These are phyloP conservation scores for Cyclina sinensis DNA, from an alignment of 1,140 invertebrate genomes.

Conservation along the genomic window DNA sequence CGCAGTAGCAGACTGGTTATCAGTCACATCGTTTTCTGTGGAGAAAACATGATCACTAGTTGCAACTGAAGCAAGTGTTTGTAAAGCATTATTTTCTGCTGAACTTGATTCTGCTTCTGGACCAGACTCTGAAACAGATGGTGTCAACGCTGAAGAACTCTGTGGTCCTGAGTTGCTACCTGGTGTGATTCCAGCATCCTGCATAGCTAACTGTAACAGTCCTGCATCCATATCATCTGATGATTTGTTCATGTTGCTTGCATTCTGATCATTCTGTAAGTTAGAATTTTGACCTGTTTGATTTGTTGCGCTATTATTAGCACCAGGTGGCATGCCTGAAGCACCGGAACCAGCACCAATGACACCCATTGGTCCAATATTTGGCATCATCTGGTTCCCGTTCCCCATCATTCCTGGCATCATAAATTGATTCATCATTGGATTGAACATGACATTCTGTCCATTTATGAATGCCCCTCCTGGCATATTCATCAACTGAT, in stretches of 20 bases:
- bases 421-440: constrained; percentile 69
- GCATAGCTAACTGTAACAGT: constrained; percentile 80
- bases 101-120: constrained; percentile 36
- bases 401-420: constrained; percentile 70
- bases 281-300: constrained; percentile 28
- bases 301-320: constrained; percentile 35
- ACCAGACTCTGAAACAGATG: constrained; percentile 31
- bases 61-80: constrained; percentile 81
- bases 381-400: constrained; percentile 58
- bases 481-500: constrained; percentile 61
- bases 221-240: constrained; percentile 68
- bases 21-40: constrained; percentile 58
- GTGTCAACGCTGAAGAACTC: constrained; percentile 47
- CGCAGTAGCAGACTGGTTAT: constrained; percentile 19
- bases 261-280: constrained; percentile 27
- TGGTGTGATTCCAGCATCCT: constrained; percentile 81
- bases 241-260: constrained; percentile 1
- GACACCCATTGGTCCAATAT: constrained; percentile 62
- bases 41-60: constrained; percentile 75
- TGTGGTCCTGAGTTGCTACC: constrained; percentile 59
- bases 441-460: constrained; percentile 66
- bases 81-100: constrained; percentile 65
- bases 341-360: constrained; percentile 38
- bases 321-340: constrained; percentile 26
- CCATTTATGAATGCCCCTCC: constrained; percentile 51